Evolutionary conservation across 2,113 vertebrate genomes (phyloP), one percentile per base, ranked within the genome.

Genomic region (Oncorhynchus tshawytscha): DNA sequence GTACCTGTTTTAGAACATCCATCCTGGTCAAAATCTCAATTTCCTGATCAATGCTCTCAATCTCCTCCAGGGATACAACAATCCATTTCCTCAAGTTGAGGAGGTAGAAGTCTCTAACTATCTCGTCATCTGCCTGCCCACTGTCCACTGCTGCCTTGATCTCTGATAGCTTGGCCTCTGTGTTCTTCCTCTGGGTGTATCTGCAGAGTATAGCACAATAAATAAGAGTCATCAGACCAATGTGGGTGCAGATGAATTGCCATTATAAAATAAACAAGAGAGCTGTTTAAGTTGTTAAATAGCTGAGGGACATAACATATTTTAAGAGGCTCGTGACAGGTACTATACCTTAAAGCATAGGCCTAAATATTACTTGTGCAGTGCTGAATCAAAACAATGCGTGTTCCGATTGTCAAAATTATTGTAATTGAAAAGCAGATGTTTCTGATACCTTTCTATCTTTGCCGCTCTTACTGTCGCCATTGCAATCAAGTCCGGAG

Each of bases 21-120:
- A 94, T 96, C 57, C 80, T 93, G 83, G 77, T 93, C 68, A 99
- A 89, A 75, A 99, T 95, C 79, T 93, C 89, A 15, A 94, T 78
- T 84, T 99, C 98, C 85, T 97, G 96, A 84, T 97, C 95, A 2
- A 99, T 97, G 78, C 95, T 96, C 68, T 98, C 96, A 0, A 95
- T 87, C 79, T 99, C 98, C 82, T 99, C 98, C 72, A 99, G 87
- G 78, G 95, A 92, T 51, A 92, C 82, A 18, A 67, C 62, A 49
- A 98, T 83, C 98, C 98, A 99, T 5, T 90, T 91, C 76, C 84
- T 92, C 65, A 96, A 84, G 18, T 94, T 94, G 2, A 99, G 93
- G 2, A 95, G 83, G 82, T 98, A 94, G 73, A 95, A 98, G 3
- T 96, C 95, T 74, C 97, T 90, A 49, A 92, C 84, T 71, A 91